phyloP scores from a whole-genome alignment of 2,797 vertebrate genomes.

The Synanceia verrucosa region DNA sequence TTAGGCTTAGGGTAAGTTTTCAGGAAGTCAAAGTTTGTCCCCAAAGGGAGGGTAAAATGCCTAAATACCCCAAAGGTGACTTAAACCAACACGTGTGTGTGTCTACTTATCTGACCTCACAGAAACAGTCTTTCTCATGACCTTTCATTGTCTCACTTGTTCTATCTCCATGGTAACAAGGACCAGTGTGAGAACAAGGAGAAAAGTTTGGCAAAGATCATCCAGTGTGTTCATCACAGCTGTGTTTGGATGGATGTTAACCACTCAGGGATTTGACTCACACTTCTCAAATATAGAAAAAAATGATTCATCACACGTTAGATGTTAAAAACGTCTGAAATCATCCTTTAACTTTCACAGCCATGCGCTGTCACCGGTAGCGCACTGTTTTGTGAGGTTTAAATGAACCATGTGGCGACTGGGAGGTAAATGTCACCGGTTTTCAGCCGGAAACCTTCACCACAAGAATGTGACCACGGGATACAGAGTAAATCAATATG shows the following conservation, averaged over 20 bases:
- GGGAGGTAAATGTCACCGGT: constrained; percentile 71
- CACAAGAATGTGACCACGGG: constrained; percentile 79
- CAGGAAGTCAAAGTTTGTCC: too few relatives aligned
- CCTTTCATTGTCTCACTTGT: constrained; percentile 16
- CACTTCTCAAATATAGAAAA: background rate
- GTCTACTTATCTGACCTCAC: constrained; percentile 29
- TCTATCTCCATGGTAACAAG: constrained; percentile 50
- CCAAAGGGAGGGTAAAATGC: too few relatives aligned
- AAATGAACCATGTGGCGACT: constrained; percentile 66
- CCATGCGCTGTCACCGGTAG: background rate
- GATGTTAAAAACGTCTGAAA: constrained; percentile 20
- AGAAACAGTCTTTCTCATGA: constrained; percentile 11
- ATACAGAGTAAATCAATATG: constrained; percentile 74
- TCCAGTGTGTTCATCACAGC: background rate
- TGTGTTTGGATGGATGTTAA: background rate
- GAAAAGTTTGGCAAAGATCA: background rate
- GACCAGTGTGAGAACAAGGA: background rate
- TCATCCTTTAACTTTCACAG: constrained; percentile 1
- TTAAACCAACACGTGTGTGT: too few relatives aligned
- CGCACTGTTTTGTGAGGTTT: constrained; percentile 44
- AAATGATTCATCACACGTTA: constrained; percentile 8
- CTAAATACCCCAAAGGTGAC: too few relatives aligned
- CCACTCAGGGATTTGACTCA: background rate
- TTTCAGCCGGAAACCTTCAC: constrained; percentile 79
- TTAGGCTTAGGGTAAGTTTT: too few relatives aligned